Evolutionary conservation across 2,888 invertebrate genomes (phyloP).

Genomic region (Epiblema foenella): DNA sequence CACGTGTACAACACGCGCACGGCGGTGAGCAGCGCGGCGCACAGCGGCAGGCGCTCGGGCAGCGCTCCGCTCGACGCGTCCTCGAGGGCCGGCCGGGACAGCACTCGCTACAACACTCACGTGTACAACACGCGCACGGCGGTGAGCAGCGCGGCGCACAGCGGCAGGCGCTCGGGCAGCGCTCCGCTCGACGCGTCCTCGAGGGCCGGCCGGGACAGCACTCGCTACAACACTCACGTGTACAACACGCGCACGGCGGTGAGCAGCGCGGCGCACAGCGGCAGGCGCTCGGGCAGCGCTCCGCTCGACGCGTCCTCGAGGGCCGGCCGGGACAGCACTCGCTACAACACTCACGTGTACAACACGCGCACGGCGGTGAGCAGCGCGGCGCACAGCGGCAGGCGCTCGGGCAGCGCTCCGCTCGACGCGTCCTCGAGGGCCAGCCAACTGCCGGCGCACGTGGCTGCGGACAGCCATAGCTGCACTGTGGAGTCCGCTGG

Average conservation of each 20-base stretch:
- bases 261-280: slow-evolving; percentile 71
- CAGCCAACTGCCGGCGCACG: slow-evolving; percentile 75
- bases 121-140: too few relatives aligned
- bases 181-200: too few relatives aligned
- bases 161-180: too few relatives aligned
- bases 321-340: too few relatives aligned
- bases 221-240: slow-evolving; percentile 59
- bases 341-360: slow-evolving; percentile 64
- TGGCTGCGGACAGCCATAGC: slow-evolving; percentile 70
- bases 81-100: too few relatives aligned
- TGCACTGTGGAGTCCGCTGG: slow-evolving; percentile 66
- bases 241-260: slow-evolving; percentile 70
- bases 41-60: too few relatives aligned
- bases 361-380: slow-evolving; percentile 68
- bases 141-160: too few relatives aligned
- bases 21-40: too few relatives aligned
- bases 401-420: slow-evolving; percentile 67
- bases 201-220: too few relatives aligned
- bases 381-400: slow-evolving; percentile 73
- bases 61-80: too few relatives aligned
- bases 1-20: too few relatives aligned
- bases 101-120: too few relatives aligned
- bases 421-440: slow-evolving; percentile 66
- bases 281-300: slow-evolving; percentile 69
- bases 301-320: slow-evolving; percentile 51